Base-by-base conservation (phyloP, 2,797 vertebrate species). In the Mormyrus proboscirostris region DNA sequence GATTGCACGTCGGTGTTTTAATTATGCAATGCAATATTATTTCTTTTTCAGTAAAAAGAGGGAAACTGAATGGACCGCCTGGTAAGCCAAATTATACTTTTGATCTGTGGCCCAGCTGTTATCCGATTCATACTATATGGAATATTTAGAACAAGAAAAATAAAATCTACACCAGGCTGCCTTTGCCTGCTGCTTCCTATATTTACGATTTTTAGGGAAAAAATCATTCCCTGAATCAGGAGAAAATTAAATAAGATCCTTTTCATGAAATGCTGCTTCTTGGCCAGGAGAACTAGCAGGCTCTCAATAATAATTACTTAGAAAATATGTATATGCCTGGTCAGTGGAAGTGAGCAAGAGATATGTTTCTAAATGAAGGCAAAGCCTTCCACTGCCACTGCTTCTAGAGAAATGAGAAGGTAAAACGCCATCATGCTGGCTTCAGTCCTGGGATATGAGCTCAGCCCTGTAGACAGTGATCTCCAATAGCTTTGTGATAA, bases 41-140 rank as follows among this genome's bases (percentile, higher is more conserved):
- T 16, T 87, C 9, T 33, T 84, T 65, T 69, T 1, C 47, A 95
- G 94, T 95, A 85, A 94, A 94, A 91, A 93, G 89, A 92, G 94
- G 93, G 88, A 93, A 88, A 65, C 79, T 95, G 89, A 41, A 88
- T 90, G 92, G 92, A 92, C 84, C 90, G 76, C 47, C 85, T 83
- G 93, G 94, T 94, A 91, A 94, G 65, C 0, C 49, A 50, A 79
- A 79, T 79, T 3, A n/a, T 44, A 47, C 5, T 47, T 47, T 38
- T 76, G 33, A 19, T 41, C 19, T 82, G 14, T 5, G 16, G 16
- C 2, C n/a, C 16, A 82, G 47, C 8, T 41, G 14, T 44, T 9
- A n/a, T 47, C 41, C 19, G 76, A 2, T 47, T 82, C 7, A 44
- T 82, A 19, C 38, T 19, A 9, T 29, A 29, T 82, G 76, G 19